Percentiles rank a stretch among this genome's conserved stretches.
phyloP scores from a whole-genome alignment of 2,797 vertebrate species.

The Falco columbarius region DNA sequence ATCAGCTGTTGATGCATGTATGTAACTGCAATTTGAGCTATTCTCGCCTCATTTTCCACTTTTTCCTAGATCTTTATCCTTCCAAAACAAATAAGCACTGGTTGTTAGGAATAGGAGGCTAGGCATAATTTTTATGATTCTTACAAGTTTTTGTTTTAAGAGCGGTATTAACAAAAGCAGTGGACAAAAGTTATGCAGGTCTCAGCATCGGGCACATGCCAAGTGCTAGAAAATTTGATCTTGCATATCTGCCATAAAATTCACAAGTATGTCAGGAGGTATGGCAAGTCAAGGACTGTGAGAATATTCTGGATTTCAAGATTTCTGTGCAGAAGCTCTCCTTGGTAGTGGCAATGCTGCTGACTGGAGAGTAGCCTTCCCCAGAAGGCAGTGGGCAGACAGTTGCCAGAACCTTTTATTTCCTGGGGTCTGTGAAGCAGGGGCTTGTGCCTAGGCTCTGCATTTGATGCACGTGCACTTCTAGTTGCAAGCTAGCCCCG shows the following conservation, averaged over 20 bases:
- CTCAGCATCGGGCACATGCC: not conserved
- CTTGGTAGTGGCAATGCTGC: not conserved
- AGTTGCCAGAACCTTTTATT: not conserved
- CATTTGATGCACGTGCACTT: not conserved
- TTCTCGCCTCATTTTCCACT: not conserved
- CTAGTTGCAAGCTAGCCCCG: not conserved
- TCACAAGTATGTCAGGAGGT: not conserved
- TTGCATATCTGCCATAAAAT: not conserved
- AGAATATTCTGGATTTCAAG: not conserved
- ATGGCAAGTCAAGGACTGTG: not conserved
- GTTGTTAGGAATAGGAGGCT: not conserved
- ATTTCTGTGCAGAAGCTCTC: not conserved
- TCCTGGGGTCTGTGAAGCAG: not conserved
- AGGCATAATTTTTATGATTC: not conserved
- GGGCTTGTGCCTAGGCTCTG: not conserved
- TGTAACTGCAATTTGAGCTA: not conserved
- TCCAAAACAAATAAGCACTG: not conserved
- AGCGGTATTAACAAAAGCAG: not conserved
- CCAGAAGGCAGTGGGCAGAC: not conserved
- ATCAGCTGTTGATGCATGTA: not conserved
- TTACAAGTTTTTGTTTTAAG: not conserved
- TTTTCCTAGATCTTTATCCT: not conserved
- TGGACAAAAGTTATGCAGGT: not conserved
- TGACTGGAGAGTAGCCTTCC: not conserved
- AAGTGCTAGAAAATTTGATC: not conserved